Conservation (phyloP, 2,888 invertebrate genomes). For the Eupelmus urozonus region DNA sequence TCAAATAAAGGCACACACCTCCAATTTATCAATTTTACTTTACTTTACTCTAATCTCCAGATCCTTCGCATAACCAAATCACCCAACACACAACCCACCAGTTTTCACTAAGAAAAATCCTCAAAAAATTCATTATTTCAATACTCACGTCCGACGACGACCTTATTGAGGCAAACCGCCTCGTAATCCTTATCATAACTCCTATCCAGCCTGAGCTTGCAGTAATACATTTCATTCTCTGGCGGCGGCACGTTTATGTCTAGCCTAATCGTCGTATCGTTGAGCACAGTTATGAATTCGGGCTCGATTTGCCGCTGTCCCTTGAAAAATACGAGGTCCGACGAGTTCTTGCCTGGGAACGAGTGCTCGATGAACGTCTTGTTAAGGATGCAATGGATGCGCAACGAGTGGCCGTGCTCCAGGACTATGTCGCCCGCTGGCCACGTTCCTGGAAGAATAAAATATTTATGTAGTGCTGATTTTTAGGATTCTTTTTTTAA, state of each 20-base stretch:
- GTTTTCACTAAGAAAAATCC: too few relatives aligned
- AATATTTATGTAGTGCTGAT: neutral
- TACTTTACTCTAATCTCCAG: too few relatives aligned
- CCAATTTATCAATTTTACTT: too few relatives aligned
- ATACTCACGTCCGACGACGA: slow-evolving; percentile 80
- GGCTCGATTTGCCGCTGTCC: slow-evolving; percentile 74
- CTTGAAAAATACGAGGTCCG: slow-evolving; percentile 78
- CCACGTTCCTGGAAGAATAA: slow-evolving; percentile 70
- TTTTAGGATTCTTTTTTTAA: slow-evolving; percentile 13
- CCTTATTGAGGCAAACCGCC: slow-evolving; percentile 80
- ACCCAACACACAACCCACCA: too few relatives aligned
- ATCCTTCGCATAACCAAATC: too few relatives aligned
- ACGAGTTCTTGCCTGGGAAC: slow-evolving; percentile 79
- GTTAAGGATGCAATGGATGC: slow-evolving; percentile 82
- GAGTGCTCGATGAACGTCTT: slow-evolving; percentile 74
- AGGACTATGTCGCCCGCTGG: slow-evolving; percentile 81
- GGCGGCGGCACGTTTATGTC: slow-evolving; percentile 80
- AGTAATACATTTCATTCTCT: slow-evolving; percentile 80
- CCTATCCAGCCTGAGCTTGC: slow-evolving; percentile 75
- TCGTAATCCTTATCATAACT: slow-evolving; percentile 64
- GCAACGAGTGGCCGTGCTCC: slow-evolving; percentile 81
- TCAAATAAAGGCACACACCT: too few relatives aligned
- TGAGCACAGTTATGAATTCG: slow-evolving; percentile 79
- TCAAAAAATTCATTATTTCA: too few relatives aligned
- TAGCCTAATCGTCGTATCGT: slow-evolving; percentile 82